Percentiles rank a stretch among this genome's conserved stretches.
Evolutionary conservation across 2,113 vertebrate species (phyloP).

Genomic region (Hypocryptadius cinnamomeus): DNA sequence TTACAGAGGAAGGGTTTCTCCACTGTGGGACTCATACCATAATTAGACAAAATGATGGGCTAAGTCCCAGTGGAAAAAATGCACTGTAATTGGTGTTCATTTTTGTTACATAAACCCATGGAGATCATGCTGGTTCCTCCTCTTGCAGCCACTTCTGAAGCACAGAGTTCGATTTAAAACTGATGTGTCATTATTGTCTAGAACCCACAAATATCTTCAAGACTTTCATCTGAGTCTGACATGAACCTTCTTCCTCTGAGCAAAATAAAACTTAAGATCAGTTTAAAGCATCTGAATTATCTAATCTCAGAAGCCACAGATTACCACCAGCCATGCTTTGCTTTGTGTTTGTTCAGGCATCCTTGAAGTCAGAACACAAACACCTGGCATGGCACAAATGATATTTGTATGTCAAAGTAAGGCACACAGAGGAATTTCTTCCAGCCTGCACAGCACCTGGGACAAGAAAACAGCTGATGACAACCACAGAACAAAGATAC

Average conservation of each 20-base stretch:
- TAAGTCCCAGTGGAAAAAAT: slow-evolving; percentile 37
- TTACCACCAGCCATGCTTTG: not conserved
- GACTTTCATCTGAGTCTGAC: not conserved
- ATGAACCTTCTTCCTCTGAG: not conserved
- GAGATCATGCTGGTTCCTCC: slow-evolving; percentile 18
- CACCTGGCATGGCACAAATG: not conserved
- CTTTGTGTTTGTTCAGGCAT: not conserved
- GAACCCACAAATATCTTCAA: not conserved
- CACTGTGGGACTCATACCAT: slow-evolving; percentile 38
- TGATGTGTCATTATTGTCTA: not conserved
- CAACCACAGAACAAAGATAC: not conserved
- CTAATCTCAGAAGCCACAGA: not conserved
- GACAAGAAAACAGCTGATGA: not conserved
- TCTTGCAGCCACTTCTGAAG: not conserved
- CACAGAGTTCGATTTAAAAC: slow-evolving; percentile 19
- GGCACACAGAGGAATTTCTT: not conserved
- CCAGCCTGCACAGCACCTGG: not conserved
- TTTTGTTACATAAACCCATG: slow-evolving; percentile 44
- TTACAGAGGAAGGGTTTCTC: slow-evolving; percentile 37
- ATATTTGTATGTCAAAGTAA: not conserved
- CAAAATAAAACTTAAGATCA: not conserved
- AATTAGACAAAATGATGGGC: slow-evolving; percentile 66
- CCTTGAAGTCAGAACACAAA: not conserved
- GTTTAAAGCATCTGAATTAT: not conserved
- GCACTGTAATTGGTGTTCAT: slow-evolving; percentile 59